Evolutionary conservation across 2,797 vertebrate species (phyloP), one percentile per base, ranked within the genome.

Genomic region (Anas bahamensis): DNA sequence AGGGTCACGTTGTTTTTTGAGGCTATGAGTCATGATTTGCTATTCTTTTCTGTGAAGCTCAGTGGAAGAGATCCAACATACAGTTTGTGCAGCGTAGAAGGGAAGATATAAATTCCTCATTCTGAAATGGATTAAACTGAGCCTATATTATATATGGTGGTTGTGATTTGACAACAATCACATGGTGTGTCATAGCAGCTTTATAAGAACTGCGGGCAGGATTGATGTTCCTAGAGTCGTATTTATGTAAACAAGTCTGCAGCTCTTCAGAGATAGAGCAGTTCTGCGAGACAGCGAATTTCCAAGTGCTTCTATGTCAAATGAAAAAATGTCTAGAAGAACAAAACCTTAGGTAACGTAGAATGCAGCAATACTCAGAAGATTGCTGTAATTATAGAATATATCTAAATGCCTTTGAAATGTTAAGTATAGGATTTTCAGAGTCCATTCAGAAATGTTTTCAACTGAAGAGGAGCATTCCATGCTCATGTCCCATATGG

Each of bases 231-330:
- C 35, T 53, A 29, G 69, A 90, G n/a, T 17, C 6, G 3, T 42
- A 33, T 79, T 81, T 61, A 65, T 53, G 31, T 50, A 89, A 93
- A 88, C 88, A 88, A 41, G 71, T 88, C 71, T 59, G 60, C 37
- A 73, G 61, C 69, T 87, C 41, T 74, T 74, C 87, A 81, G 33
- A 78, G 52, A 69, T 83, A 74, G 39, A 86, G 29, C 11, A 63
- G 28, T 57, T 83, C 55, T 68, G 57, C 83, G 57, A 95, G 74
- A 70, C 63, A 79, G 46, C 77, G 84, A 89, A 74, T 90, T 86
- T 82, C 74, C 22, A 56, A 15, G 69, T 55, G 59, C 65, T 87
- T 83, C 42, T 1, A 10, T 37, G 31, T 64, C n/a, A 86, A 86
- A 88, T 31, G 13, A 63, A 93, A 75, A 72, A n/a, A 44, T 0